Evolutionary conservation across 2,797 vertebrate genomes (phyloP).

Genomic region (Hozukius guyotensis): DNA sequence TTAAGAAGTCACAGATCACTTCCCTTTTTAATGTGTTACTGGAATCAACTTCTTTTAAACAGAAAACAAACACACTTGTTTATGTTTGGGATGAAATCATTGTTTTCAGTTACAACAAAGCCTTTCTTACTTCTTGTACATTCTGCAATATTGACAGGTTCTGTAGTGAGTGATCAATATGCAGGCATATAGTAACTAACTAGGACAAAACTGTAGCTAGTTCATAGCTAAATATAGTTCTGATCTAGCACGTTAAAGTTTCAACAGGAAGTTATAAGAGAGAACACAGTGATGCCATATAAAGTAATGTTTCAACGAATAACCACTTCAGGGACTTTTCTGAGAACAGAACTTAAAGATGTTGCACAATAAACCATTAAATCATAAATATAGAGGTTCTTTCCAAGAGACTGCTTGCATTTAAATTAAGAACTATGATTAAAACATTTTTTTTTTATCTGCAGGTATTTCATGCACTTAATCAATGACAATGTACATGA

Average conservation of each 20-base stretch:
- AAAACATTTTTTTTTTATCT: not conserved
- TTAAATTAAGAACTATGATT: not conserved
- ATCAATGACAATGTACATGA: not conserved
- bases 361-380: not conserved
- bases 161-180: not conserved
- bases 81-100: not conserved
- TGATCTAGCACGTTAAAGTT: not conserved
- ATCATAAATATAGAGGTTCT: not conserved
- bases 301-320: not conserved
- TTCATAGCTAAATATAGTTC: not conserved
- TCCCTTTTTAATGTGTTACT: not conserved
- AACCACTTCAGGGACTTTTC: not conserved
- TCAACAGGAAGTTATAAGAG: not conserved
- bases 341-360: not conserved
- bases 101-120: not conserved
- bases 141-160: not conserved
- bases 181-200: not conserved
- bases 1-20: not conserved
- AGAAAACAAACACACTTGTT: not conserved
- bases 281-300: not conserved
- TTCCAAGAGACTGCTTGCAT: not conserved
- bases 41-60: not conserved
- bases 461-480: not conserved
- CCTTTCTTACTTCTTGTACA: not conserved
- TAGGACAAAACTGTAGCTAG: rapidly evolving